Evolutionary conservation across 2,113 vertebrate genomes (phyloP).

Genomic region (Gambusia affinis): DNA sequence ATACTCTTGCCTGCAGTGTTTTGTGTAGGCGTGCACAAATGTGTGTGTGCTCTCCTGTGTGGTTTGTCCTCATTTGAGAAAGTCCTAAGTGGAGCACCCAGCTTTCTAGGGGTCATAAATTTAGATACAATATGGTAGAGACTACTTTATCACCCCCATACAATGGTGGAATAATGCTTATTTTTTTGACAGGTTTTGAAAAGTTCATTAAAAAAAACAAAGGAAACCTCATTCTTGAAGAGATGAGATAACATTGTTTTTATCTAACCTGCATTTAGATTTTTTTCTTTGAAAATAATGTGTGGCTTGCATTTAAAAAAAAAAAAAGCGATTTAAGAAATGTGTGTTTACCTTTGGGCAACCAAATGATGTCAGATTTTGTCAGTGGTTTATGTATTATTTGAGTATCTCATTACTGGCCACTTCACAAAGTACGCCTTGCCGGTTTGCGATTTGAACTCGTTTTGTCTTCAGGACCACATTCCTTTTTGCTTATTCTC

Average conservation of each 20-base stretch:
- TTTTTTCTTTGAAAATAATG: not conserved
- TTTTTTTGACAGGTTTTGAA: not conserved
- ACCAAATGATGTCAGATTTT: too few species aligned
- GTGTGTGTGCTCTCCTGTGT: conserved; percentile 51
- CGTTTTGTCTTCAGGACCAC: not conserved
- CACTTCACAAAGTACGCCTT: not conserved
- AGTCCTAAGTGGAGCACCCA: conserved; percentile 60
- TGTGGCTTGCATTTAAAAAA: not conserved
- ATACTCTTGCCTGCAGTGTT: conserved; percentile 1
- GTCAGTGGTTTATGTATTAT: not conserved
- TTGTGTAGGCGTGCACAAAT: not conserved
- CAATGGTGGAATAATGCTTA: not conserved
- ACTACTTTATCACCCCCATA: not conserved
- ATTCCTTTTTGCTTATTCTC: too few species aligned
- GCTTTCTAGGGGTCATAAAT: conserved; percentile 50
- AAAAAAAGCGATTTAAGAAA: not conserved
- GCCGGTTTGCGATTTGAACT: not conserved
- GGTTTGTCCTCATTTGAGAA: conserved; percentile 64
- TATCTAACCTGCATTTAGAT: not conserved
- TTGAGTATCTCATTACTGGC: not conserved
- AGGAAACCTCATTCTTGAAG: not conserved
- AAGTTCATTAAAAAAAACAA: not conserved
- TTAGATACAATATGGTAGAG: not conserved
- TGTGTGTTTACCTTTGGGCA: not conserved
- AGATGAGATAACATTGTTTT: too few species aligned